phyloP scores from a whole-genome alignment of 2,888 invertebrate species.

The Pedicia rivosa region DNA sequence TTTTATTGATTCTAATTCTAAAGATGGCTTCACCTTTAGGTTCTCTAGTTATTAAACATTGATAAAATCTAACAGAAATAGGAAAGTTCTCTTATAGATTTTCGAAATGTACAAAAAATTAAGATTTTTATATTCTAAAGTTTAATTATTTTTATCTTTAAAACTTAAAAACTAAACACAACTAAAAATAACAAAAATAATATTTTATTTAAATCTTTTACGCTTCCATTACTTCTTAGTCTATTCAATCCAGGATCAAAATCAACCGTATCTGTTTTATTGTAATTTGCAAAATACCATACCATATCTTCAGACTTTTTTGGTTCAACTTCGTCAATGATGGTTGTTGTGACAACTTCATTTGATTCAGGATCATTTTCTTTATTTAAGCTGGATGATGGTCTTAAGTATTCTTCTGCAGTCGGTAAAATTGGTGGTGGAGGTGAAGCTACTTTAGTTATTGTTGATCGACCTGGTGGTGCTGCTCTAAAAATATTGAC shows the following conservation, averaged over 20 bases:
- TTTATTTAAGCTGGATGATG: conserved; percentile 14
- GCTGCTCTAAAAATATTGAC: conserved; percentile 20
- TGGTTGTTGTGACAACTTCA: conserved; percentile 3
- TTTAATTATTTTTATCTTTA: too few relatives aligned
- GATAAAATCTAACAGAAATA: too few relatives aligned
- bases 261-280: conserved; percentile 18
- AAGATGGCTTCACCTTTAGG: too few relatives aligned
- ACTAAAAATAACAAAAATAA: too few relatives aligned
- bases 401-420: conserved; percentile 27
- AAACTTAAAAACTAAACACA: too few relatives aligned
- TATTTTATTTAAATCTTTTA: too few relatives aligned
- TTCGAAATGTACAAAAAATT: too few relatives aligned
- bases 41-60: too few relatives aligned
- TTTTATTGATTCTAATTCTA: too few relatives aligned
- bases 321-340: conserved; percentile 22
- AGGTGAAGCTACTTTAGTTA: conserved; percentile 39
- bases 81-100: too few relatives aligned
- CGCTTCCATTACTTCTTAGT: too few relatives aligned
- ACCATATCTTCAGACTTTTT: conserved; percentile 42
- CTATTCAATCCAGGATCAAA: not conserved
- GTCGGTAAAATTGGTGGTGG: conserved; percentile 24
- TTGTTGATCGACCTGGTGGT: conserved; percentile 37
- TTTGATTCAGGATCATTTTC: not conserved
- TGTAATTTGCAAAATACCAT: conserved; percentile 81
- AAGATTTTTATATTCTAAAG: too few relatives aligned